These are phyloP conservation scores for Bombylius major DNA, from an alignment of 2,888 invertebrate species.

Conservation along the genomic window DNA sequence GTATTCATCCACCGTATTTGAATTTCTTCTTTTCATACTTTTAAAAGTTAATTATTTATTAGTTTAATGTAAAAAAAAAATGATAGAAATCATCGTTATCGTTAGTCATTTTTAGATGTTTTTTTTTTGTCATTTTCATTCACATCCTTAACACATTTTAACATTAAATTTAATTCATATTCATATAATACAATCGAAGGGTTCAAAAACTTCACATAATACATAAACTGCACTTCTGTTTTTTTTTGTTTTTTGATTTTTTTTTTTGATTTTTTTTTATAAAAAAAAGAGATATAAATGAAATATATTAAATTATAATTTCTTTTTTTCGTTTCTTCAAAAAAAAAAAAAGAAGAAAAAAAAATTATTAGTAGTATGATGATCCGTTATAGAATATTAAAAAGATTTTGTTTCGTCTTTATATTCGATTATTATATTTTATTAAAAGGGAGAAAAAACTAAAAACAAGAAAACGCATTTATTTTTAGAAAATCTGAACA, in stretches of 20 bases:
- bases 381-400: not conserved
- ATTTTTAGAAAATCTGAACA: conserved; percentile 9
- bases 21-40: too few relatives aligned
- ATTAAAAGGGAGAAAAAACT: not conserved
- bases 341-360: too few relatives aligned
- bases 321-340: not conserved
- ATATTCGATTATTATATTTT: not conserved
- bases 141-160: not conserved
- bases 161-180: not conserved
- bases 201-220: not conserved
- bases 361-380: not conserved
- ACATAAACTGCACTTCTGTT: not conserved
- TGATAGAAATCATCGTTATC: too few relatives aligned
- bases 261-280: not conserved
- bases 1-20: too few relatives aligned
- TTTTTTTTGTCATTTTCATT: too few relatives aligned
- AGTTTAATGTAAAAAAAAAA: too few relatives aligned
- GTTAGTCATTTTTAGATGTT: too few relatives aligned
- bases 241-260: not conserved
- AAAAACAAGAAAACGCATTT: not conserved
- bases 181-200: not conserved
- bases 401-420: not conserved
- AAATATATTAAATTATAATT: not conserved
- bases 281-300: not conserved
- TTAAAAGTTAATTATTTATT: too few relatives aligned